Percentiles rank a stretch among this genome's conserved stretches.
Conservation (phyloP, 2,888 invertebrate genomes). For the Lysandra bellargus region DNA sequence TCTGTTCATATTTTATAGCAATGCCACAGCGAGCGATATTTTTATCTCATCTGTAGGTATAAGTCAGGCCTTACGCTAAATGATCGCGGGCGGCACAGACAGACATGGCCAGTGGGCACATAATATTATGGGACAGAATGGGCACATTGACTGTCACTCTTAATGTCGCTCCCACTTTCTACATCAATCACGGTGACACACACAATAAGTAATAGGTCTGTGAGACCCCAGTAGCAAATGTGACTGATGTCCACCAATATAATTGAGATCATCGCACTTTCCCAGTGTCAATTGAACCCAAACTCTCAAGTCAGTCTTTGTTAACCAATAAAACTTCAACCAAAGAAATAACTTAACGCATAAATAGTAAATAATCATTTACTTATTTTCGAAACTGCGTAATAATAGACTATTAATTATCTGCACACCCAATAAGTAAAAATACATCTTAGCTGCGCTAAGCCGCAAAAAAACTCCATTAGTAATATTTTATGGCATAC, state of each 20-base stretch:
- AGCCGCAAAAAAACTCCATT: neutral
- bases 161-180: conserved; percentile 18
- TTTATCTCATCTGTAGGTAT: neutral
- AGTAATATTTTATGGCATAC: neutral
- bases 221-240: neutral
- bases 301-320: neutral
- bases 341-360: neutral
- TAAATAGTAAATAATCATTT: neutral
- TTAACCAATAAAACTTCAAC: neutral
- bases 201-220: neutral
- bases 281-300: too few relatives aligned
- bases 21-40: neutral
- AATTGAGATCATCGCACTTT: neutral
- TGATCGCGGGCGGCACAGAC: neutral
- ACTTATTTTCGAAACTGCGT: too few relatives aligned
- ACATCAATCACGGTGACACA: conserved; percentile 20
- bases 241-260: neutral
- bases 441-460: neutral
- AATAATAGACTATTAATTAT: neutral
- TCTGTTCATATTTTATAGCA: too few relatives aligned
- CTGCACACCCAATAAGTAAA: neutral
- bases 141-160: conserved; percentile 22
- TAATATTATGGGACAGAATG: neutral
- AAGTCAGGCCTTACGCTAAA: neutral
- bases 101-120: neutral